Percentiles rank a stretch among this genome's conserved stretches.
Evolutionary conservation across 2,888 invertebrate genomes (phyloP).

Genomic region (Thereva nobilitata): DNA sequence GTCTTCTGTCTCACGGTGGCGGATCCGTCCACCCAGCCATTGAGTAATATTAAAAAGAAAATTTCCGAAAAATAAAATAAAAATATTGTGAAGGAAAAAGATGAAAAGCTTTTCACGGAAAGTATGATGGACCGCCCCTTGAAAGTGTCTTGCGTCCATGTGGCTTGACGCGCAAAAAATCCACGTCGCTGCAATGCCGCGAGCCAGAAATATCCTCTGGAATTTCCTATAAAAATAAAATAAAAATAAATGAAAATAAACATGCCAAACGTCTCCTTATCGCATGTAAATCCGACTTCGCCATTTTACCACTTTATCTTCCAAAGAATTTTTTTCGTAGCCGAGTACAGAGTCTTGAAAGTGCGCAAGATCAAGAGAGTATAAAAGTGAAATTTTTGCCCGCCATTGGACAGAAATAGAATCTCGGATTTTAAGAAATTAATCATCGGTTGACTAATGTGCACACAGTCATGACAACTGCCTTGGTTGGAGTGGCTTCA

Average conservation of each 20-base stretch:
- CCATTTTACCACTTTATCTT: conserved; percentile 20
- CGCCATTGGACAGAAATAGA: conserved; percentile 14
- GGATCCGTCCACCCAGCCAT: not conserved
- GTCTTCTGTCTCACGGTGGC: conserved; percentile 6
- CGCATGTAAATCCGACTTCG: conserved; percentile 3
- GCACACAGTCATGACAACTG: conserved; percentile 20
- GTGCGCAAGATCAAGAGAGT: no score
- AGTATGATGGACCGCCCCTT: not conserved
- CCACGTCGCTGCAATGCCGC: conserved; percentile 2
- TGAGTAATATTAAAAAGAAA: not conserved
- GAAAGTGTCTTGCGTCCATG: conserved; percentile 2
- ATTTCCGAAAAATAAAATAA: conserved; percentile 5
- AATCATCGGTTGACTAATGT: conserved; percentile 27
- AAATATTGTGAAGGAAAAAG: no score
- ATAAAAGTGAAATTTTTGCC: conserved; percentile 4
- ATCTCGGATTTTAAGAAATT: conserved; percentile 15
- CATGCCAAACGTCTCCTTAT: not conserved
- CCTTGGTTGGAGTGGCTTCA: not conserved
- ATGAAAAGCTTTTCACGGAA: no score
- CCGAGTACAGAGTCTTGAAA: no score
- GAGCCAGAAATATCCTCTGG: conserved; percentile 14
- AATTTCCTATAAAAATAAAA: not conserved
- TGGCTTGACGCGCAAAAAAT: conserved; percentile 19
- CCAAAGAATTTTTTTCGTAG: not conserved
- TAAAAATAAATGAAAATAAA: no score